Evolutionary conservation across 2,888 invertebrate species (phyloP).

Genomic region (Drosophila kuntzei): DNA sequence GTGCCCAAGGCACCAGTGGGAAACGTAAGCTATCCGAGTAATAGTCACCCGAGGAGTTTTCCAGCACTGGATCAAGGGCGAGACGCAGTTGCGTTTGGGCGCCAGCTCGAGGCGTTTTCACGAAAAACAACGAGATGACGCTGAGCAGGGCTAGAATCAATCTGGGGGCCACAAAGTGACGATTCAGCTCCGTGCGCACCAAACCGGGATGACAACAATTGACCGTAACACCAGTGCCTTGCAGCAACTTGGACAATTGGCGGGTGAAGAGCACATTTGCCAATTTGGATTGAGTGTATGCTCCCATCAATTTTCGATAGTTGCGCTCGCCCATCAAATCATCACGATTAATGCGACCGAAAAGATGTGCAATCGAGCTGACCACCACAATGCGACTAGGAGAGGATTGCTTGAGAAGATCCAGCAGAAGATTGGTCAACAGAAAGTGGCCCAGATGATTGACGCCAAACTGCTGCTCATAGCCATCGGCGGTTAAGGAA

Average conservation of each 20-base stretch:
- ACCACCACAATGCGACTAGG: slow-evolving; percentile 92
- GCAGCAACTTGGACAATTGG: slow-evolving; percentile 88
- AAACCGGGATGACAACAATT: slow-evolving; percentile 91
- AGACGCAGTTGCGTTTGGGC: slow-evolving; percentile 83
- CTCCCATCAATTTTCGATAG: slow-evolving; percentile 88
- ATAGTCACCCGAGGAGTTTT: slow-evolving; percentile 80
- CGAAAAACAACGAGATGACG: slow-evolving; percentile 67
- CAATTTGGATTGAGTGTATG: slow-evolving; percentile 92
- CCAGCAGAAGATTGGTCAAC: slow-evolving; percentile 87
- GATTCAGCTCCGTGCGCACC: slow-evolving; percentile 90
- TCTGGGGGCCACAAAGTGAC: slow-evolving; percentile 80
- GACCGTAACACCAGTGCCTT: slow-evolving; percentile 88
- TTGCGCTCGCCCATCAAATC: slow-evolving; percentile 90
- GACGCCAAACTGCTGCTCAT: slow-evolving; percentile 87
- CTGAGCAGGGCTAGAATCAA: slow-evolving; percentile 47
- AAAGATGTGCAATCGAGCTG: slow-evolving; percentile 89
- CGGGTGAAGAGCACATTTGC: slow-evolving; percentile 91
- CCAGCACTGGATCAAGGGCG: slow-evolving; percentile 83
- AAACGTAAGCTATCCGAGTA: slow-evolving; percentile 88
- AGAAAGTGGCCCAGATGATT: slow-evolving; percentile 89
- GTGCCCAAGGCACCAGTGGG: slow-evolving; percentile 86
- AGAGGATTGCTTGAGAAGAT: slow-evolving; percentile 87
- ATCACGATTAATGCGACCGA: slow-evolving; percentile 89
- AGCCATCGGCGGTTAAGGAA: slow-evolving; percentile 86
- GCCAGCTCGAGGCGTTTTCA: slow-evolving; percentile 83